Evolutionary conservation across 2,113 vertebrate genomes (phyloP).

Genomic region (Microtus pennsylvanicus): DNA sequence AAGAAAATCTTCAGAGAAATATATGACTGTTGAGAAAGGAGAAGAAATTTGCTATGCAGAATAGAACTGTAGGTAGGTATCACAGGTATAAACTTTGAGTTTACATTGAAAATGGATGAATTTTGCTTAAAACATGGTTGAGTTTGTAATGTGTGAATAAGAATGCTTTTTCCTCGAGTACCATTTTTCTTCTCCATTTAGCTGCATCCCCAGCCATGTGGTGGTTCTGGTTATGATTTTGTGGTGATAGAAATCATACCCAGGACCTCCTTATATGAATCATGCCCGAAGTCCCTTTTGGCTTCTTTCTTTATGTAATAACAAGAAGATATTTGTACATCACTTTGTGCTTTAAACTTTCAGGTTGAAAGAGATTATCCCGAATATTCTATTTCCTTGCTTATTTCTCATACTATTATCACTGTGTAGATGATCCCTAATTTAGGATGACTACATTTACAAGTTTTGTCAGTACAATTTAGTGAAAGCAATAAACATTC

Average conservation of each 20-base stretch:
- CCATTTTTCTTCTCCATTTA: background rate
- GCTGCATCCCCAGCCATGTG: background rate
- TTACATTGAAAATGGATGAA: background rate
- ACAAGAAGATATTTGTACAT: background rate
- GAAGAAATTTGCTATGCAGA: slow-evolving; percentile 3
- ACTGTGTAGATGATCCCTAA: background rate
- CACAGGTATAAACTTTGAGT: slow-evolving; percentile 23
- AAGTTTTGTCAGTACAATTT: background rate
- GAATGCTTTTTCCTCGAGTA: background rate
- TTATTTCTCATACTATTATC: background rate
- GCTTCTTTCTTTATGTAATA: background rate
- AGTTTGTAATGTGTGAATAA: slow-evolving; percentile 26
- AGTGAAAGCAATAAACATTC: background rate
- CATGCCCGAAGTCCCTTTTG: background rate
- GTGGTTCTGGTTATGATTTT: background rate
- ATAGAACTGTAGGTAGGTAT: slow-evolving; percentile 17
- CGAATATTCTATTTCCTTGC: background rate
- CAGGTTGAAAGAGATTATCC: background rate
- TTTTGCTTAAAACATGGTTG: slow-evolving; percentile 46
- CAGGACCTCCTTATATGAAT: background rate
- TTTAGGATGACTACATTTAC: background rate
- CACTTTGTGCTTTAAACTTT: background rate
- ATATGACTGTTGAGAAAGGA: slow-evolving; percentile 21
- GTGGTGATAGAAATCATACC: background rate
- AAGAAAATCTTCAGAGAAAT: slow-evolving; percentile 45